phyloP scores from a whole-genome alignment of 1,140 invertebrate genomes.

The Leguminivora glycinivorella region DNA sequence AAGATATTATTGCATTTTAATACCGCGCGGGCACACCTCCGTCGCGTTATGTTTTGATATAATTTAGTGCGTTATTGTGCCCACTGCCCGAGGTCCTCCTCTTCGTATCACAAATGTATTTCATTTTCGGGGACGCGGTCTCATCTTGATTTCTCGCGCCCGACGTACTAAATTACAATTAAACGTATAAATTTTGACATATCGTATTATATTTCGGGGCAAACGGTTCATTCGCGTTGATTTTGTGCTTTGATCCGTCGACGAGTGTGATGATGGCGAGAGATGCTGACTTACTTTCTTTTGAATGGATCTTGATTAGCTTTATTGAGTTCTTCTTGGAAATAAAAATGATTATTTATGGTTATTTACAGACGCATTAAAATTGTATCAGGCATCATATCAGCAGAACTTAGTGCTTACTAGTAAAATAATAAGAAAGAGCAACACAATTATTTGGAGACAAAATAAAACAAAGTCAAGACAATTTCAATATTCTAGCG shows the following conservation, averaged over 20 bases:
- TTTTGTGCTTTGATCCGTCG: conserved; percentile 34
- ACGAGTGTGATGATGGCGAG: background rate
- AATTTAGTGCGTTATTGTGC: conserved; percentile 68
- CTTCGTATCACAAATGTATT: conserved; percentile 40
- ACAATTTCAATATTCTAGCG: too few relatives aligned
- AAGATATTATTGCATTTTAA: conserved; percentile 77
- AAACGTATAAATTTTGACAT: conserved; percentile 50
- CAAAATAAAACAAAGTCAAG: too few relatives aligned
- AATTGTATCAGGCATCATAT: too few relatives aligned
- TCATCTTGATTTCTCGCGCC: conserved; percentile 51
- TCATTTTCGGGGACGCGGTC: conserved; percentile 53
- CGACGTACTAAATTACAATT: conserved; percentile 64
- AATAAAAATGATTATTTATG: background rate
- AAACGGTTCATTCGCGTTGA: conserved; percentile 35
- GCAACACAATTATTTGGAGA: too few relatives aligned
- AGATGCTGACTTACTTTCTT: conserved; percentile 24
- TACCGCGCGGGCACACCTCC: conserved; percentile 64
- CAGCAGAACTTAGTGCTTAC: too few relatives aligned
- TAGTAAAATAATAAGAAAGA: too few relatives aligned
- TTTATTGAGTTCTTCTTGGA: background rate
- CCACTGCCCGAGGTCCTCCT: conserved; percentile 38
- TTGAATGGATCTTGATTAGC: conserved; percentile 25
- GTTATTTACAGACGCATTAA: too few relatives aligned
- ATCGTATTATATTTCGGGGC: conserved; percentile 43
- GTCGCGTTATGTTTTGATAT: conserved; percentile 63